Base-by-base conservation (phyloP, 2,888 invertebrate species). In the Vanessa cardui region DNA sequence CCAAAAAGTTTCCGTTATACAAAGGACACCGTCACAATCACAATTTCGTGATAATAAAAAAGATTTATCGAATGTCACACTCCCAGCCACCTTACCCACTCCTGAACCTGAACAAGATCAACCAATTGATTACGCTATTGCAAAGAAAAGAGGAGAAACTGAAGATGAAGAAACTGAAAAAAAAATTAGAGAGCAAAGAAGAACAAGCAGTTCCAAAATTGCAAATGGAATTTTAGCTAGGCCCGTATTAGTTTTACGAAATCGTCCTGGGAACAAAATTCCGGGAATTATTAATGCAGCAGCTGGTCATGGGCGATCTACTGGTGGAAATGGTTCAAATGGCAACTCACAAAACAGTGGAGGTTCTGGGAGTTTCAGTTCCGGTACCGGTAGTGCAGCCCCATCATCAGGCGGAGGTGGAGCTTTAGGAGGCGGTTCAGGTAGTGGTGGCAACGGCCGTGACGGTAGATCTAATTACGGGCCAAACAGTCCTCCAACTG, bases 111-210 rank as follows among this genome's bases (percentile, higher is more conserved):
- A 95, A 83, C 96, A 97, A 87, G 97, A 97, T 71, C 97, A 97
- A 78, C 97, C 97, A 0, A 97, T 97, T 71, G 97, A 97, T 83
- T 97, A 97, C 83, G 97, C 95, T 80, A 96, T 97, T 74, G 97
- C 97, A 31, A 97, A 97, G 84, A 95, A 96, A 79, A 94, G 95
- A 70, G 95, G 95, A 8, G 95, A 95, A 81, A 88, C 92, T 12
- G 95, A 95, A 82, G 95, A 95, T 75, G 95, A 95, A 79, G 94
- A 95, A 83, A 95, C 94, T 71, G 96, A 94, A 88, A 95, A 94
- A 76, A 94, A 95, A 81, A 93, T 94, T 26, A 92, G 95, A 73
- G 96, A 96, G 81, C 95, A 95, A 77, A 93, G 96, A 74, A 88
- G 95, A 73, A 94, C 95, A 68, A 95, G 95, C 80, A 94, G 94